Percentiles rank a stretch among this genome's conserved stretches.
phyloP scores from a whole-genome alignment of 2,888 invertebrate species.

The Crepidodera aurea region DNA sequence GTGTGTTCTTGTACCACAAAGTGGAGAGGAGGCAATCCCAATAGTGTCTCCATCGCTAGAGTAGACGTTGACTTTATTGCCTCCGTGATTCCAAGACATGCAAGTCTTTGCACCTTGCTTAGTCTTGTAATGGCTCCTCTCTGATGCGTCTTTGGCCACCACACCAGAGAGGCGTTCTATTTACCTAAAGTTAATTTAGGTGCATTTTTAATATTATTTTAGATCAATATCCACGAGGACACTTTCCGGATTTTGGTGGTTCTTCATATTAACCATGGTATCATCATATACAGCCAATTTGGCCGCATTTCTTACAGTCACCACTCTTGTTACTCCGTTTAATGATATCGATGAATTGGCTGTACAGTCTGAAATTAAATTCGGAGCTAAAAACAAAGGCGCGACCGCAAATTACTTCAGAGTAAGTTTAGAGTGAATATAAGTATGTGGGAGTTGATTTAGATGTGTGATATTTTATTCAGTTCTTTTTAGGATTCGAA shows the following conservation, averaged over 20 bases:
- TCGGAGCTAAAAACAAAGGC: constrained; percentile 86
- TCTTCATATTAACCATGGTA: constrained; percentile 86
- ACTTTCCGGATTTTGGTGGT: constrained; percentile 89
- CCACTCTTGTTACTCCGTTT: constrained; percentile 75
- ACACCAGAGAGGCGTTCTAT: too few species aligned
- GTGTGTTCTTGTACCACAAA: too few species aligned
- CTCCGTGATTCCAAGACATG: too few species aligned
- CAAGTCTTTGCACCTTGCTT: too few species aligned
- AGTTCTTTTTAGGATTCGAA: constrained; percentile 77
- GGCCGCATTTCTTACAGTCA: constrained; percentile 88
- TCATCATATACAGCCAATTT: constrained; percentile 91
- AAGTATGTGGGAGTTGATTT: neutral
- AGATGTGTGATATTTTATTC: too few species aligned
- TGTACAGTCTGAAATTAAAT: constrained; percentile 80
- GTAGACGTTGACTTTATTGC: too few species aligned
- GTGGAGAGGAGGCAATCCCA: too few species aligned
- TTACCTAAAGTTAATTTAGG: too few species aligned
- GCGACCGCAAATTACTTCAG: constrained; percentile 90
- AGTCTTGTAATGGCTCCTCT: too few species aligned
- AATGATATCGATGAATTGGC: constrained; percentile 86
- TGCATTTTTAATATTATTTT: too few species aligned
- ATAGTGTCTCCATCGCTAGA: too few species aligned
- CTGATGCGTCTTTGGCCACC: too few species aligned
- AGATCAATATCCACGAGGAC: constrained; percentile 89
- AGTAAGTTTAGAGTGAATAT: constrained; percentile 63